Evolutionary conservation across 2,888 invertebrate genomes (phyloP).

Genomic region (Galerucella pusilla): DNA sequence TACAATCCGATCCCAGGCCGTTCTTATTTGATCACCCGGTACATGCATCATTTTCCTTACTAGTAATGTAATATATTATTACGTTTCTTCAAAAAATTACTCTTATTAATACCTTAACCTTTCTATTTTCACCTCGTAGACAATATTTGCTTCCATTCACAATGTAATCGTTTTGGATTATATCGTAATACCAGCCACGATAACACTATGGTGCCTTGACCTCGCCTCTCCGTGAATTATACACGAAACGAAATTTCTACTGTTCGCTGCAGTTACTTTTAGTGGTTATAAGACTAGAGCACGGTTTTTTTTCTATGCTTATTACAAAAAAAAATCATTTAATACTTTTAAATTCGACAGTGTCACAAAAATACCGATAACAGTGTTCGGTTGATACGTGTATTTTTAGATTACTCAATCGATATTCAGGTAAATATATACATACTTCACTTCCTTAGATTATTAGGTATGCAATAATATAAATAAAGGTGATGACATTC

Average conservation of each 20-base stretch:
- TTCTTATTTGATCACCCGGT: no score
- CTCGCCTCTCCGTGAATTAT: slow-evolving; percentile 25
- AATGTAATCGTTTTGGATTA: slow-evolving; percentile 15
- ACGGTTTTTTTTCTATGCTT: background rate
- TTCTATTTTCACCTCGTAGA: slow-evolving; percentile 12
- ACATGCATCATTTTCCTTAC: no score
- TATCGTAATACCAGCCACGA: slow-evolving; percentile 23
- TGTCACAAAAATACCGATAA: background rate
- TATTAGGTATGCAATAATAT: background rate
- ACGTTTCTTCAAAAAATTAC: no score
- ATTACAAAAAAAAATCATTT: background rate
- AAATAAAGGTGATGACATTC: background rate
- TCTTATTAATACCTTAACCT: background rate
- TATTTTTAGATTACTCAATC: slow-evolving; percentile 12
- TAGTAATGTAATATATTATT: no score
- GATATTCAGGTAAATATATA: slow-evolving; percentile 22
- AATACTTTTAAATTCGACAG: background rate
- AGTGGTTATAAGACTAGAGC: slow-evolving; percentile 14
- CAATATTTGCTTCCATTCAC: slow-evolving; percentile 10
- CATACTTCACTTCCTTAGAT: background rate
- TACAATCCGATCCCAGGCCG: no score
- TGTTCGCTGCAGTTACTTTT: slow-evolving; percentile 23
- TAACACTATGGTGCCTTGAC: slow-evolving; percentile 28
- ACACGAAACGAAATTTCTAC: slow-evolving; percentile 13
- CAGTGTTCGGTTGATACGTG: background rate